phyloP scores from a whole-genome alignment of 1,140 invertebrate genomes.

The Heliconius hewitsoni region DNA sequence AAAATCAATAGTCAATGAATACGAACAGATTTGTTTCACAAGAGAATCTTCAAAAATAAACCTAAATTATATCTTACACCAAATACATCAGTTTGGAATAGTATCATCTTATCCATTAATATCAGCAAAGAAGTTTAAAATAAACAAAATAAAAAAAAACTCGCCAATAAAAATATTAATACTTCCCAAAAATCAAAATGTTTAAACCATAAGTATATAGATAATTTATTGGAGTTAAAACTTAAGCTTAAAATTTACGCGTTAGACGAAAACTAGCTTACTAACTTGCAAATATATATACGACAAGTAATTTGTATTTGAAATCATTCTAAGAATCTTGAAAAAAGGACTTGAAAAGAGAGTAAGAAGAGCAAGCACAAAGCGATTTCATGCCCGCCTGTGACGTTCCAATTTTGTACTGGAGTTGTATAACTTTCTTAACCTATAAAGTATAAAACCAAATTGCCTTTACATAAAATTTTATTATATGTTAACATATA shows the following conservation, averaged over 20 bases:
- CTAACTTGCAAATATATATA: not conserved
- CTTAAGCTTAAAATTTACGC: not conserved
- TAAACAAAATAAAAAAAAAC: too few species aligned
- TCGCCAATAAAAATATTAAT: too few species aligned
- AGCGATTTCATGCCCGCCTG: constrained; percentile 11
- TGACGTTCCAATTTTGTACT: not conserved
- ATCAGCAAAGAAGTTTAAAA: too few species aligned
- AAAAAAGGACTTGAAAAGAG: not conserved
- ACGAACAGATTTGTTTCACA: too few species aligned
- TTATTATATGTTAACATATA: too few species aligned
- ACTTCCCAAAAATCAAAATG: too few species aligned
- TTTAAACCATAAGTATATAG: not conserved
- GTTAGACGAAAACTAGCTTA: not conserved
- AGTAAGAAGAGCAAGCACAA: constrained; percentile 1
- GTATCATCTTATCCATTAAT: too few species aligned
- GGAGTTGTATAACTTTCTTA: not conserved
- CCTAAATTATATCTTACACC: too few species aligned
- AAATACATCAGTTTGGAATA: too few species aligned
- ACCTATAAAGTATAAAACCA: not conserved
- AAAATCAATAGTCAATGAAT: not conserved
- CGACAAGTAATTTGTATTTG: not conserved
- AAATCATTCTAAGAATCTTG: not conserved
- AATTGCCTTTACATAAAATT: too few species aligned
- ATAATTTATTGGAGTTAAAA: not conserved
- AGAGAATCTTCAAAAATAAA: too few species aligned